These are phyloP conservation scores for Heliconius melpomene DNA, from an alignment of 1,140 invertebrate genomes.

Conservation along the genomic window DNA sequence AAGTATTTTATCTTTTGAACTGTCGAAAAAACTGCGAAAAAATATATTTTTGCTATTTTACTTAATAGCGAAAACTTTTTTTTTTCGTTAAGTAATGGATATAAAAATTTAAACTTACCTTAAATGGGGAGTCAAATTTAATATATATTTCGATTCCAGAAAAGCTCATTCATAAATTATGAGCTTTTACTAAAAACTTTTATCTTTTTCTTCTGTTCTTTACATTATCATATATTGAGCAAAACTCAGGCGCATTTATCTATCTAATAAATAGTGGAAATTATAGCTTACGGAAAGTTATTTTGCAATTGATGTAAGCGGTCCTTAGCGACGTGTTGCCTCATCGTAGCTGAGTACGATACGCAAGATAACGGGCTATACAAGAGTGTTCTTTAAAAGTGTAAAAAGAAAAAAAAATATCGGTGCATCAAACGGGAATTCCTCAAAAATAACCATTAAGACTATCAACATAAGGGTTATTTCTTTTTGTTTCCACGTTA, in stretches of 20 bases:
- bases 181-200: not conserved
- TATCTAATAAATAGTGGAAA: constrained; percentile 1
- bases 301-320: constrained; percentile 19
- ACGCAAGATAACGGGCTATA: constrained; percentile 27
- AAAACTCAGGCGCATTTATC: not conserved
- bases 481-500: constrained; percentile 30
- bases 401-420: constrained; percentile 29
- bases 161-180: no score
- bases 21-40: no score
- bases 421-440: constrained; percentile 19
- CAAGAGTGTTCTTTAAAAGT: constrained; percentile 29
- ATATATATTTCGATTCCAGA: no score
- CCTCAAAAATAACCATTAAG: constrained; percentile 17
- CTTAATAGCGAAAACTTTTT: no score
- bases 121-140: no score
- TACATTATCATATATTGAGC: not conserved
- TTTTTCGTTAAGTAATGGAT: no score
- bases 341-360: constrained; percentile 25
- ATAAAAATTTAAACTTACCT: no score
- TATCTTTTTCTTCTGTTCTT: not conserved
- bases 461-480: constrained; percentile 10
- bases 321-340: constrained; percentile 16
- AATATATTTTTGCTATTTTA: no score
- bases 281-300: constrained; percentile 1
- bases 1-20: no score